A percentile compares a stretch with the other conserved stretches of the same genome.
Evolutionary conservation across 2,113 vertebrate genomes (phyloP).

Genomic region (Corydoras maculifer): DNA sequence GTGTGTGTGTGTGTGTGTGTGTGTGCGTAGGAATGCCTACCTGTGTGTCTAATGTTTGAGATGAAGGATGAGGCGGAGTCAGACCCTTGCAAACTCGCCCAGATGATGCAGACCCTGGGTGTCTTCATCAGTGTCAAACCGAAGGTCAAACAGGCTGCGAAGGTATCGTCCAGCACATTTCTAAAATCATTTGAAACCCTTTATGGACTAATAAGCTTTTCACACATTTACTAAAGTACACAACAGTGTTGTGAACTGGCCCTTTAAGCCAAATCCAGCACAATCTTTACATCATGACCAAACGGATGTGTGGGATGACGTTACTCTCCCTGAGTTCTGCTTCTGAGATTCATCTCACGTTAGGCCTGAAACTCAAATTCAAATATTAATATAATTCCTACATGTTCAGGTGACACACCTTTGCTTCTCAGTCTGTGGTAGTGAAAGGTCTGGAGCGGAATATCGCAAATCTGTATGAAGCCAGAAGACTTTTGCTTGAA

Average conservation of each 20-base stretch:
- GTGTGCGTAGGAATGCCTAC: slow-evolving; percentile 64
- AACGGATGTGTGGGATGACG: no score
- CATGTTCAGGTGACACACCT: slow-evolving; percentile 7
- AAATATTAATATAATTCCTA: not conserved
- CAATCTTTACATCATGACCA: no score
- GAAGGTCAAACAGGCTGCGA: slow-evolving; percentile 70
- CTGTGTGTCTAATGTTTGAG: slow-evolving; percentile 75
- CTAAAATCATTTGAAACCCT: no score
- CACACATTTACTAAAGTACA: no score
- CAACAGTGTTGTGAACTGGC: no score
- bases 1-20: slow-evolving; percentile 20
- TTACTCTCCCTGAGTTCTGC: no score
- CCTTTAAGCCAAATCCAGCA: no score
- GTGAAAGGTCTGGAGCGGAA: slow-evolving; percentile 71
- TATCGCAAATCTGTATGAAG: slow-evolving; percentile 63
- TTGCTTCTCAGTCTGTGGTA: slow-evolving; percentile 63
- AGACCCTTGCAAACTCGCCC: slow-evolving; percentile 57
- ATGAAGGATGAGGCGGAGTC: slow-evolving; percentile 66
- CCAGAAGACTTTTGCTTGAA: slow-evolving; percentile 60
- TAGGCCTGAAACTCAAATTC: no score
- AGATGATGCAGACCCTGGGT: slow-evolving; percentile 70
- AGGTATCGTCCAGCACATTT: slow-evolving; percentile 49
- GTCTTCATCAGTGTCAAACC: slow-evolving; percentile 74
- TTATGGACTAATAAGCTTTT: no score
- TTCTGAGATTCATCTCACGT: no score